These are phyloP conservation scores for Lagenorhynchus albirostris DNA, from an alignment of 2,113 vertebrate genomes.

Conservation along the genomic window DNA sequence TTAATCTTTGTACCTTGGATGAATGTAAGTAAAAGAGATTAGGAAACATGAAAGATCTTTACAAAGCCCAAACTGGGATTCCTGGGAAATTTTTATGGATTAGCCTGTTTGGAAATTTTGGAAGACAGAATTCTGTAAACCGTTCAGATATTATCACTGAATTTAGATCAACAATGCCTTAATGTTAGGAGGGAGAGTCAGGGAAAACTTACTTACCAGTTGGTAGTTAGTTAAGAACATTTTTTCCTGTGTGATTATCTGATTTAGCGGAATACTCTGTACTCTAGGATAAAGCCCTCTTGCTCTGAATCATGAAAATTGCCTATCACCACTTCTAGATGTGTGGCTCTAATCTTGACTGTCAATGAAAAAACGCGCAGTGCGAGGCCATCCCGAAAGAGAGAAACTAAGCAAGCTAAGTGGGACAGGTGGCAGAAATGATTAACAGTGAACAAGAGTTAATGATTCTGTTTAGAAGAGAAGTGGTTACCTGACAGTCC, in stretches of 20 bases:
- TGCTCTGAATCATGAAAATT: background rate
- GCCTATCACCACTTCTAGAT: background rate
- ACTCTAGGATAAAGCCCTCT: background rate
- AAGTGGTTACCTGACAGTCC: background rate
- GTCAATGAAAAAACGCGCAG: background rate
- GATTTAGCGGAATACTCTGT: background rate
- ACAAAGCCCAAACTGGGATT: conserved; percentile 34
- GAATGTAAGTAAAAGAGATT: conserved; percentile 48
- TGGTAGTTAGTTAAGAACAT: background rate
- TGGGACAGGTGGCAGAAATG: background rate
- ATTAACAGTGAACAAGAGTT: background rate
- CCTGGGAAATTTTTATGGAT: background rate
- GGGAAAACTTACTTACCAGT: background rate
- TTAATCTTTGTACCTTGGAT: conserved; percentile 49
- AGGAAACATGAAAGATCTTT: conserved; percentile 54
- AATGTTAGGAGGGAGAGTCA: background rate
- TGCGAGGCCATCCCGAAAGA: background rate
- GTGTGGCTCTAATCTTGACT: background rate
- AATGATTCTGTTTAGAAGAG: background rate
- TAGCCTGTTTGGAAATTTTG: background rate
- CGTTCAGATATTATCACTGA: background rate
- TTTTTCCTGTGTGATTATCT: background rate
- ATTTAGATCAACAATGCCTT: background rate
- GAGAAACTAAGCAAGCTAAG: background rate
- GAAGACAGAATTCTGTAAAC: conserved; percentile 42